Percentiles rank a stretch among this genome's conserved stretches.
These are phyloP conservation scores for Magallana gigas DNA, from an alignment of 1,140 invertebrate species.

Conservation along the genomic window DNA sequence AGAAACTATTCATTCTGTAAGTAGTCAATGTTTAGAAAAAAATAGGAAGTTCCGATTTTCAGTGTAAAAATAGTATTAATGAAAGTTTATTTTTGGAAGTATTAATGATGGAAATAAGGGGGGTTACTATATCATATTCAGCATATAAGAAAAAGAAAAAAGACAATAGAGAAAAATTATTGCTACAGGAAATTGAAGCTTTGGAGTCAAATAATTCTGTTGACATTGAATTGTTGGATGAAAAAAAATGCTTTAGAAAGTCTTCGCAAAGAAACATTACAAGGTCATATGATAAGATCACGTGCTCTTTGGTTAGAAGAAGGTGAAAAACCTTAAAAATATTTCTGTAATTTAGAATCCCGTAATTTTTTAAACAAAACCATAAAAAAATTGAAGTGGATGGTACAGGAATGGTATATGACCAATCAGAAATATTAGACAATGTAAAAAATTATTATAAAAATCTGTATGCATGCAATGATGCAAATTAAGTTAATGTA, in stretches of 20 bases:
- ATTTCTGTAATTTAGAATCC: constrained; percentile 51
- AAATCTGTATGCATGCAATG: background rate
- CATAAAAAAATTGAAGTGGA: constrained; percentile 43
- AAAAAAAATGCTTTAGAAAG: constrained; percentile 47
- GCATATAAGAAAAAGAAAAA: constrained; percentile 5
- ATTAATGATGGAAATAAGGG: background rate
- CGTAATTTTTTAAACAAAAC: constrained; percentile 49
- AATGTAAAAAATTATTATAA: background rate
- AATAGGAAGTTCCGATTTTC: background rate
- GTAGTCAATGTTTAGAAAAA: background rate
- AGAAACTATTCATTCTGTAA: too few species aligned
- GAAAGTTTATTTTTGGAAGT: background rate
- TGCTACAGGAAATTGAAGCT: background rate
- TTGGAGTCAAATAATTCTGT: background rate
- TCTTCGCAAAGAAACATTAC: constrained; percentile 38
- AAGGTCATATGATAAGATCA: constrained; percentile 28
- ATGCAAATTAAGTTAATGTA: background rate
- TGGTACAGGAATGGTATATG: background rate
- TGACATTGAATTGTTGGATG: constrained; percentile 9
- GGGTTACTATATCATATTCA: background rate
- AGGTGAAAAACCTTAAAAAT: constrained; percentile 56
- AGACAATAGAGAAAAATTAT: background rate
- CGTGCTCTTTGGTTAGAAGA: constrained; percentile 48
- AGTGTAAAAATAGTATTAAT: background rate
- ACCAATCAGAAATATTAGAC: constrained; percentile 2